Evolutionary conservation across 2,888 invertebrate genomes (phyloP), one percentile per base, ranked within the genome.

Genomic region (Amblyteles armatorius): DNA sequence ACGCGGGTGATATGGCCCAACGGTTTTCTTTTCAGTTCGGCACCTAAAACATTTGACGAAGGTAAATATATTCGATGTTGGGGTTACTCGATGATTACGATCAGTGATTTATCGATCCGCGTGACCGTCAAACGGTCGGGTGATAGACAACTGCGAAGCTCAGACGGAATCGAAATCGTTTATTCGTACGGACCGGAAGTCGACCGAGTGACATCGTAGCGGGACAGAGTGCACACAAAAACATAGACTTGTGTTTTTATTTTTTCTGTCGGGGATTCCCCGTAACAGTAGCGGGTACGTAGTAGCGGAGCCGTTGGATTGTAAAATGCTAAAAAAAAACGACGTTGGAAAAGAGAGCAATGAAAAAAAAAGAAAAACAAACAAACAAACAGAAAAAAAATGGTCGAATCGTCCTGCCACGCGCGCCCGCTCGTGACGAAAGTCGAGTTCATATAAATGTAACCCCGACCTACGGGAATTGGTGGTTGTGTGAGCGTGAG

Each of bases 391-490:
- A 13, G 29, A 11, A 26, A 69, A 69, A 60, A 63, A 48, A 60
- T 68, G 44, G 68, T 48, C 60, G 60, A 52, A 74, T 60, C 71
- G 68, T 60, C 60, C 72, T 48, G 77, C 63, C 74, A 77, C 72
- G 82, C 65, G 57, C 76, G 67, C 65, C 65, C 55, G 63, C 50
- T 71, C 67, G 71, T 71, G 85, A 85, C 76, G 80, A 83, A 83
- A 85, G 72, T 77, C 72, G 76, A 80, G 73, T 73, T 73, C 77
- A 78, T 83, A 87, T 87, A 86, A 88, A 90, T 89, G 87, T 87
- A 88, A 90, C 86, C 83, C 92, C 92, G 92, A 92, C 92, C 91
- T 88, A 89, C 90, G 90, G 82, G 90, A 92, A 92, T 84, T 79
- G 48, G 76, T 84, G 82, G 87, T 68, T 68, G 52, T 71, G 79